Percentiles rank a stretch among this genome's conserved stretches.
Conservation (phyloP, 2,113 vertebrate genomes). For the Accipiter cooperii region DNA sequence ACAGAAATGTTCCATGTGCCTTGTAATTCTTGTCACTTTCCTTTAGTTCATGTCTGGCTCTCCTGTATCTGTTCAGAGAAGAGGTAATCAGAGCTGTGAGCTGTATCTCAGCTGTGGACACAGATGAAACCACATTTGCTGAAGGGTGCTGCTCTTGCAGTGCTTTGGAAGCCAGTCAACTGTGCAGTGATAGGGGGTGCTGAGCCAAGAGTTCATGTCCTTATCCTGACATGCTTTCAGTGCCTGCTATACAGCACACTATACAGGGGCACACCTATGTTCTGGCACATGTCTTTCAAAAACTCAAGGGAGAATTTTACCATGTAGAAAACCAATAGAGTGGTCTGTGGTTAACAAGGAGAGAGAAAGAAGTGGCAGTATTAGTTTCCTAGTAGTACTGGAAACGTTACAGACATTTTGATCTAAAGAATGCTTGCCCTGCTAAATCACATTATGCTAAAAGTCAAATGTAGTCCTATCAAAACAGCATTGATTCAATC, state of each 20-base stretch:
- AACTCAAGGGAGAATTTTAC: neutral
- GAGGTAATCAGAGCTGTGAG: neutral
- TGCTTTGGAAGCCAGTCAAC: neutral
- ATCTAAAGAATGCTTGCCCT: neutral
- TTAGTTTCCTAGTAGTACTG: neutral
- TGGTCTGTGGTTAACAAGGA: neutral
- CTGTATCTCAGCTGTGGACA: neutral
- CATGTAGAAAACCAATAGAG: neutral
- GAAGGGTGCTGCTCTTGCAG: neutral
- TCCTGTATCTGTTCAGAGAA: neutral
- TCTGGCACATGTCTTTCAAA: neutral
- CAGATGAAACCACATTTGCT: neutral
- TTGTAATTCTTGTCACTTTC: neutral
- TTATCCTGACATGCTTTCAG: neutral
- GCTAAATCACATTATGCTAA: neutral
- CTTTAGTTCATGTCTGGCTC: neutral
- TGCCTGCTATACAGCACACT: neutral
- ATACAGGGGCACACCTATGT: rapidly evolving
- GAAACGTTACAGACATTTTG: neutral
- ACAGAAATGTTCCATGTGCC: neutral
- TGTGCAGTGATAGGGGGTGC: neutral
- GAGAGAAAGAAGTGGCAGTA: neutral
- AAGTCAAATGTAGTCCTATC: neutral
- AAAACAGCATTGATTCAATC: neutral
- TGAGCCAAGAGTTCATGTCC: neutral